Base-by-base conservation (phyloP, 2,797 vertebrate species). In the Acanthornis magna region DNA sequence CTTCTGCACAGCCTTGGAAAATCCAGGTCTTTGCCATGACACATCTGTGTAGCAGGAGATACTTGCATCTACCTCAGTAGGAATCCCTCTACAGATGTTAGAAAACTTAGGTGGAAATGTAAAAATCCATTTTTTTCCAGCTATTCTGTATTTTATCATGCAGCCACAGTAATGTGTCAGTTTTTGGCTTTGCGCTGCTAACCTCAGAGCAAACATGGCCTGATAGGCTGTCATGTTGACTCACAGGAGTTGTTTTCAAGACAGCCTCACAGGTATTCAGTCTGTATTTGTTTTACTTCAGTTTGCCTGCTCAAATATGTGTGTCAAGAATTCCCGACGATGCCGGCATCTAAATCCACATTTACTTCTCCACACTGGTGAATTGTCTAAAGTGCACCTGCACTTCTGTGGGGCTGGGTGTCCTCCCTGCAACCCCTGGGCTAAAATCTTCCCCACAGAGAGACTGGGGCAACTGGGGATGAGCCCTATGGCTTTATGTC, bases 241-340 rank as follows among this genome's bases (percentile, higher is more conserved):
- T 68, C 70, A 51, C 0, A 76, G 15, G 15, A 91, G 8, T 9
- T 36, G 53, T 78, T 81, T 77, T n/a, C 73, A 72, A 90, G 80
- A 58, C 13, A 17, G 10, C 5, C 45, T 70, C 55, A 71, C 51
- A 78, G 0, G 0, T 66, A 55, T 68, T 84, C 63, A 14, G 14
- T 34, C 83, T 85, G 23, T 45, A n/a, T 81, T 95, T 95, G 63
- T 74, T 91, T 91, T 61, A n/a, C 30, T 67, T 80, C 68, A 65
- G 10, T 87, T 78, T 92, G 29, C 26, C 22, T 88, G 30, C 67
- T 86, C 4, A 5, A 27, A 45, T 79, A 82, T 19, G 40, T 47
- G 7, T 72, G 70, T 71, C 62, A 84, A 68, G 62, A 78, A 65
- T 68, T 95, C 43, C 66, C n/a, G 27, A 10, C 4, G 9, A 71